These are phyloP conservation scores for Nothobranchius kuhntae DNA, from an alignment of 2,113 vertebrate species.

Conservation along the genomic window DNA sequence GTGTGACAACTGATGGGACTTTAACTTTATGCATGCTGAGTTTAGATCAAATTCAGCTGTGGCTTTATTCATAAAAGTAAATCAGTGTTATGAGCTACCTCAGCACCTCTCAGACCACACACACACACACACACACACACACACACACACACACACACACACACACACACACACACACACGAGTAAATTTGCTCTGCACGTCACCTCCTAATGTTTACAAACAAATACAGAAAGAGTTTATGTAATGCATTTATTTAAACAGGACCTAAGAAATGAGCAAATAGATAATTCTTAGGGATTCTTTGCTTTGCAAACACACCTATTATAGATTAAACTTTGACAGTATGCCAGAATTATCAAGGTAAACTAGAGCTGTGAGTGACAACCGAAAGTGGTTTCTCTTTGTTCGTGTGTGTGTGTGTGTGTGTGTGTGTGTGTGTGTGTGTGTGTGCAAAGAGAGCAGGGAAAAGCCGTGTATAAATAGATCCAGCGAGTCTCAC, in stretches of 20 bases:
- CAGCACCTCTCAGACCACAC: slow-evolving; percentile 64
- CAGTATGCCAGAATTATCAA: slow-evolving; percentile 81
- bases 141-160: too few relatives aligned
- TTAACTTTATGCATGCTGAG: slow-evolving; percentile 5
- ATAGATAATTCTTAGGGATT: slow-evolving; percentile 96
- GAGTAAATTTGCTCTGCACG: slow-evolving; percentile 94
- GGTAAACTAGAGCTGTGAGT: slow-evolving; percentile 79
- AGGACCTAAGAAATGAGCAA: slow-evolving; percentile 97
- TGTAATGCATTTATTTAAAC: slow-evolving; percentile 98
- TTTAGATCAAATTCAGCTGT: slow-evolving; percentile 25
- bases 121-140: slow-evolving; percentile 38
- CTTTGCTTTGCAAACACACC: slow-evolving; percentile 93
- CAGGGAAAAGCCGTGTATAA: slow-evolving; percentile 33
- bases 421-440: neutral
- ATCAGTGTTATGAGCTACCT: slow-evolving; percentile 41
- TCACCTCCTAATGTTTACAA: slow-evolving; percentile 96
- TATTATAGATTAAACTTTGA: slow-evolving; percentile 83
- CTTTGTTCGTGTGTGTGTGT: slow-evolving; percentile 62
- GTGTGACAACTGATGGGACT: too few relatives aligned
- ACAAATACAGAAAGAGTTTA: slow-evolving; percentile 95
- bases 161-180: slow-evolving; percentile 66
- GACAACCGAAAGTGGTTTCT: slow-evolving; percentile 79
- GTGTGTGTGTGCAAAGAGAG: neutral
- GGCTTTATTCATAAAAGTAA: slow-evolving; percentile 16
- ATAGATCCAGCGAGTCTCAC: slow-evolving; percentile 44